phyloP scores from a whole-genome alignment of 2,888 invertebrate genomes.

The Mystacides longicornis region DNA sequence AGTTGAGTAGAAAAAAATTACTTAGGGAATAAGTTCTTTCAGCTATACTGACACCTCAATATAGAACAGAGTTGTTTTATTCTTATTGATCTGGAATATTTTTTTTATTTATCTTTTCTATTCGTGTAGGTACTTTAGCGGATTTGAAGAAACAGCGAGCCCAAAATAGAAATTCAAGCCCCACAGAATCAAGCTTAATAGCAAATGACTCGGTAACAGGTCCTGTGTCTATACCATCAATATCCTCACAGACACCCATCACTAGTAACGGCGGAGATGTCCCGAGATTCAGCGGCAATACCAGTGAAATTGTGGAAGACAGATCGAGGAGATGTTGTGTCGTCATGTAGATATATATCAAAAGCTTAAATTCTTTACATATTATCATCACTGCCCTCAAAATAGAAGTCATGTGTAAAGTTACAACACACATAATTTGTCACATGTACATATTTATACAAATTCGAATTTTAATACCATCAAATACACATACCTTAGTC shows the following conservation, averaged over 20 bases:
- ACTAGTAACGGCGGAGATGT: conserved; percentile 42
- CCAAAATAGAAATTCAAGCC: conserved; percentile 65
- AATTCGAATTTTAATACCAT: neutral
- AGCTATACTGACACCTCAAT: too few relatives aligned
- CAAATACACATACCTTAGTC: neutral
- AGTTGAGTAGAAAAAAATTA: too few relatives aligned
- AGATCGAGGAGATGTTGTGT: conserved; percentile 61
- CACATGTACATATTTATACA: neutral
- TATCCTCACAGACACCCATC: conserved; percentile 38
- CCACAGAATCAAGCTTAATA: conserved; percentile 41
- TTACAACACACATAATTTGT: too few relatives aligned
- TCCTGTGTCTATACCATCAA: conserved; percentile 39
- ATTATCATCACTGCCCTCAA: too few relatives aligned
- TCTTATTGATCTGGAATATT: too few relatives aligned
- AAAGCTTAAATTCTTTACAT: neutral
- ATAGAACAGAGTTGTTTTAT: too few relatives aligned
- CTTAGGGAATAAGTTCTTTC: too few relatives aligned
- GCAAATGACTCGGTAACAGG: conserved; percentile 41
- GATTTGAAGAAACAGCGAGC: conserved; percentile 90
- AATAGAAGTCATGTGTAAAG: too few relatives aligned
- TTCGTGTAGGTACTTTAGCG: conserved; percentile 79
- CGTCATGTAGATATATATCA: conserved; percentile 51
- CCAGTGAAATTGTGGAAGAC: conserved; percentile 72
- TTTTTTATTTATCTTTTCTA: too few relatives aligned
- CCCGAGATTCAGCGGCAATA: conserved; percentile 63